Base-by-base conservation (phyloP, 2,888 invertebrate genomes). In the Caenorhabditis doughertyi region DNA sequence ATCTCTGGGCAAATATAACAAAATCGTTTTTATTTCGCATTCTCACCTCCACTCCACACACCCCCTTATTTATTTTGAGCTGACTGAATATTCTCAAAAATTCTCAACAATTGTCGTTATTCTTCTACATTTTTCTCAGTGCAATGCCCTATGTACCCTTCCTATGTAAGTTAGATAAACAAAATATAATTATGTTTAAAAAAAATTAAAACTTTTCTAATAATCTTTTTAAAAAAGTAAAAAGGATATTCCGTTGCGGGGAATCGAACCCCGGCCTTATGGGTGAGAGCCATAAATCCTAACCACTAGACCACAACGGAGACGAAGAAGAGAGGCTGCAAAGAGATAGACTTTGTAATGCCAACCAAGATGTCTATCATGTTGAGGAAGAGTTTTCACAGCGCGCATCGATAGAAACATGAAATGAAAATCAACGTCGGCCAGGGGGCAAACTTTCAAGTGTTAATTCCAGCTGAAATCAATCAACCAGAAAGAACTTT, bases 211-310 rank as follows among this genome's bases (percentile, higher is more conserved):
- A n/a, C n/a, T n/a, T n/a, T n/a, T n/a, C n/a, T n/a, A n/a, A n/a
- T n/a, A n/a, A n/a, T n/a, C n/a, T n/a, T n/a, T n/a, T n/a, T n/a
- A n/a, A n/a, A n/a, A n/a, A n/a, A n/a, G n/a, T n/a, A 55, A 55
- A 70, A 53, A 55, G 11, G 16, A 18, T 62, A 35, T 84, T 86
- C 86, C 86, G 86, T 84, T 86, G 86, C 86, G 83, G 86, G 86
- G 86, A 86, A 86, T 86, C 86, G 86, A 86, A 86, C 86, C 84
- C 86, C 83, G 84, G 84, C 84, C 84, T 82, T 84, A 79, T 84
- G 84, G 84, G 84, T 84, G 84, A 84, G 82, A 84, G 84, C 84
- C 84, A 84, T 79, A 84, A 84, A 84, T 84, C 84, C 84, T 84
- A 84, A 84, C 84, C 84, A 84, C 84, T 84, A 81, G 74, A 81